These are phyloP conservation scores for Calvadosia cruxmelitensis DNA, from an alignment of 30 jellyfish, hydroid and myxozoan species.

Conservation along the genomic window DNA sequence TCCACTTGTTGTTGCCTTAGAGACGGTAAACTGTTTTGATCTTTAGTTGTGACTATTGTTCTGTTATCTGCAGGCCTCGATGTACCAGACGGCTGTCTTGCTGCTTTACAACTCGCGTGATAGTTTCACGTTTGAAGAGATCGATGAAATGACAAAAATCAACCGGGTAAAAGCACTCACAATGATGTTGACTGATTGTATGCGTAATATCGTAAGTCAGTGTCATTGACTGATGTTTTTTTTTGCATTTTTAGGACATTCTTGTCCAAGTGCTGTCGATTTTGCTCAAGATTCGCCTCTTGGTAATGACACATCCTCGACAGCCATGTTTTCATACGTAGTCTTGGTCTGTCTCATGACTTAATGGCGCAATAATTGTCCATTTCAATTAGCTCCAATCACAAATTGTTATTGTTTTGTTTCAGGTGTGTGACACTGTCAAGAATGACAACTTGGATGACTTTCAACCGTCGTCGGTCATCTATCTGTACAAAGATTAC, in stretches of 20 bases:
- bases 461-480: slow-evolving; percentile 50
- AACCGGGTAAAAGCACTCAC: slow-evolving; percentile 33
- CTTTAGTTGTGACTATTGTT: too few species aligned
- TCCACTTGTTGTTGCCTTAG: too few species aligned
- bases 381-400: not conserved
- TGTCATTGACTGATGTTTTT: not conserved
- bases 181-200: not conserved
- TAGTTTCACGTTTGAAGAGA: slow-evolving; percentile 90
- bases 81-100: slow-evolving; percentile 81
- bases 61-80: slow-evolving; percentile 68
- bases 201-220: too few species aligned
- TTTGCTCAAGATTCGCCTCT: slow-evolving; percentile 57
- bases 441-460: slow-evolving; percentile 12
- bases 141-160: slow-evolving; percentile 78
- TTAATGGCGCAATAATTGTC: not conserved
- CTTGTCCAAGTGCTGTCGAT: slow-evolving; percentile 78
- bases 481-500: slow-evolving; percentile 75
- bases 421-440: slow-evolving; percentile 34
- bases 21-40: too few species aligned
- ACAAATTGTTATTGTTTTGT: not conserved
- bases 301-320: too few species aligned
- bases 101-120: slow-evolving; percentile 80
- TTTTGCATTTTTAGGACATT: slow-evolving; percentile 42
- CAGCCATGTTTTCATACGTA: too few species aligned
- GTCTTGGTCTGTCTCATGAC: not conserved